Conservation (phyloP, 2,113 vertebrate genomes). For the Nematolebias whitei region DNA sequence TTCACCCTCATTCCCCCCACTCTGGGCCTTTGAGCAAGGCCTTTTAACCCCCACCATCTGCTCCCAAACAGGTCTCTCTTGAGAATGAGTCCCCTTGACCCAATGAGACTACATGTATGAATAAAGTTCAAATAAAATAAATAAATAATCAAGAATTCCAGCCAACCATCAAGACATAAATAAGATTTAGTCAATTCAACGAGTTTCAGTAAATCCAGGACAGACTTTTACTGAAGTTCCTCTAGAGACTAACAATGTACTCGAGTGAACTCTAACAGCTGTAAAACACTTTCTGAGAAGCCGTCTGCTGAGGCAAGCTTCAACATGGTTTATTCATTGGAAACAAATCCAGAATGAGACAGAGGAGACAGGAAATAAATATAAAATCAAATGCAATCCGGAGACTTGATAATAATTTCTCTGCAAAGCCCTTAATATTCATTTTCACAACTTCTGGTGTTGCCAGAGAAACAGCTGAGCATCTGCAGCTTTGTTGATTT, state of each 20-base stretch:
- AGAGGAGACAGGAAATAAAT: not conserved
- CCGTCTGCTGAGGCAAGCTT: constrained; percentile 38
- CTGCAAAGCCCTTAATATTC: constrained; percentile 2
- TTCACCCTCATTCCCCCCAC: too few species aligned
- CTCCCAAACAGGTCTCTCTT: too few species aligned
- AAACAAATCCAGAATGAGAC: constrained; percentile 31
- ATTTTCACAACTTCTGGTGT: constrained; percentile 25
- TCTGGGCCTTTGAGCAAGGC: too few species aligned
- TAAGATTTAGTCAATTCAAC: not conserved
- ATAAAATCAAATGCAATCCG: constrained; percentile 25
- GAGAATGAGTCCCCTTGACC: too few species aligned
- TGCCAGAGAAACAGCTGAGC: constrained; percentile 22
- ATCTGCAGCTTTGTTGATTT: constrained; percentile 32
- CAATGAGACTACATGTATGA: too few species aligned
- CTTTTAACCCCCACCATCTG: too few species aligned
- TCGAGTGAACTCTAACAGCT: constrained; percentile 11
- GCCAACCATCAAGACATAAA: too few species aligned
- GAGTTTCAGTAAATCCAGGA: not conserved
- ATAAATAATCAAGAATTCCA: too few species aligned
- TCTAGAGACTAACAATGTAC: constrained; percentile 24
- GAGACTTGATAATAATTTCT: constrained; percentile 31
- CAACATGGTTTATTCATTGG: constrained; percentile 70
- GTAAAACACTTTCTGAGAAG: constrained; percentile 11
- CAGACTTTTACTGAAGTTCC: constrained; percentile 42
- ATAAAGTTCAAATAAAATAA: too few species aligned